phyloP scores from a whole-genome alignment of 2,797 vertebrate genomes.

The Lerista edwardsae region DNA sequence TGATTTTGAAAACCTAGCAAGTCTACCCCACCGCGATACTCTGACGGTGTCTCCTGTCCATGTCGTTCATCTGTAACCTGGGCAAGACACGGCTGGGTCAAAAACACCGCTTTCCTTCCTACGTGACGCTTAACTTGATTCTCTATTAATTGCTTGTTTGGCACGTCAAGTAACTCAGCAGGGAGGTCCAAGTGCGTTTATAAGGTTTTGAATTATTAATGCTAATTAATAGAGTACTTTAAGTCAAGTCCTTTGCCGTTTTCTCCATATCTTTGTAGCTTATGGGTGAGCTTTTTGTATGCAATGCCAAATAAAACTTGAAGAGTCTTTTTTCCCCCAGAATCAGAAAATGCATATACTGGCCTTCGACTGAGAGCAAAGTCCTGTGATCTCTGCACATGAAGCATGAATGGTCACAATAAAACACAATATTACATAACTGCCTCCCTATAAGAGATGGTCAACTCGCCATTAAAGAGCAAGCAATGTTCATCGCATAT shows the following conservation, averaged over 20 bases:
- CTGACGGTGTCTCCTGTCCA: background rate
- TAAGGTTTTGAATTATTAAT: constrained; percentile 64
- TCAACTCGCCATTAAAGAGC: too few relatives aligned
- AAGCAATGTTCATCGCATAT: too few relatives aligned
- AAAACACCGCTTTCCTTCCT: constrained; percentile 22
- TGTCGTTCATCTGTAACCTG: constrained; percentile 7
- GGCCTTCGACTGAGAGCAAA: background rate
- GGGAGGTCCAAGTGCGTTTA: constrained; percentile 24
- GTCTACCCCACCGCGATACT: background rate
- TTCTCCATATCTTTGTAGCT: background rate
- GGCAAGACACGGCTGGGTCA: background rate
- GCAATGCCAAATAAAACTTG: constrained; percentile 6
- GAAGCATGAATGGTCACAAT: too few relatives aligned
- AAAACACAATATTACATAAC: too few relatives aligned
- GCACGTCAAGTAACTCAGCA: constrained; percentile 20
- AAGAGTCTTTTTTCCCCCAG: background rate
- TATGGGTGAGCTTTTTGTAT: constrained; percentile 23
- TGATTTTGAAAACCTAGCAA: too few relatives aligned
- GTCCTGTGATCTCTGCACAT: too few relatives aligned
- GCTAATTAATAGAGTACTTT: constrained; percentile 59
- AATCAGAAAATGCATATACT: constrained; percentile 9
- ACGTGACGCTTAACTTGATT: constrained; percentile 53
- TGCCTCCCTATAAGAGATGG: too few relatives aligned
- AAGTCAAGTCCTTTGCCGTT: constrained; percentile 42
- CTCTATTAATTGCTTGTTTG: constrained; percentile 56